A percentile compares a stretch with the other conserved stretches of the same genome.
These are phyloP conservation scores for Patagioenas fasciata DNA, from an alignment of 2,113 vertebrate genomes.

Conservation along the genomic window DNA sequence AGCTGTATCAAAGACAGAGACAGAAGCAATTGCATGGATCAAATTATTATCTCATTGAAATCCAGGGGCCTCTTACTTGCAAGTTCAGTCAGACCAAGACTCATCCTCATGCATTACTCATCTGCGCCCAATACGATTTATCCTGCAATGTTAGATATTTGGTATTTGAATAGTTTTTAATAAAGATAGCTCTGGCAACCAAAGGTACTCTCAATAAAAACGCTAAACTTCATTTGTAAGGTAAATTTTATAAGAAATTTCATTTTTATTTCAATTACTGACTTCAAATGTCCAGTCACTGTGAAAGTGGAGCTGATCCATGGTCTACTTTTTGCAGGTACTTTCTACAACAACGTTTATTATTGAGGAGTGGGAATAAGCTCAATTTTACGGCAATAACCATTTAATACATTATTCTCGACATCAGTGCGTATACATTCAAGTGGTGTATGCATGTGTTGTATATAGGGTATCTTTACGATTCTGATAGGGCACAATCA, in stretches of 20 bases:
- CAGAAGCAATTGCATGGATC: slow-evolving; percentile 52
- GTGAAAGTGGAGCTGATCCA: not conserved
- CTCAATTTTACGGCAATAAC: not conserved
- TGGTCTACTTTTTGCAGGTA: not conserved
- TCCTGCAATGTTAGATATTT: not conserved
- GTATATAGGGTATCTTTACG: not conserved
- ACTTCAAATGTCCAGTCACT: not conserved
- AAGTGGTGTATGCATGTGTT: not conserved
- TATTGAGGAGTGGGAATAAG: not conserved
- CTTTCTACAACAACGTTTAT: not conserved
- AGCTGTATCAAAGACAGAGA: slow-evolving; percentile 54
- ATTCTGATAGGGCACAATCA: not conserved
- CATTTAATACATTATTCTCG: not conserved
- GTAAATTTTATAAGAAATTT: not conserved
- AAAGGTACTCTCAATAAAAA: not conserved
- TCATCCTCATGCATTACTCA: not conserved
- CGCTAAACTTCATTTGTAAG: not conserved
- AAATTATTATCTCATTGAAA: slow-evolving; percentile 63
- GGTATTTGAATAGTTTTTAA: not conserved
- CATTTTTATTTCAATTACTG: not conserved
- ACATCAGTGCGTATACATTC: not conserved
- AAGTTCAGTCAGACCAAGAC: slow-evolving; percentile 12
- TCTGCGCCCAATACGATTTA: slow-evolving; percentile 35
- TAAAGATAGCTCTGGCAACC: not conserved
- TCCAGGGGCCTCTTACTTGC: slow-evolving; percentile 6